Conservation (phyloP, 2,888 invertebrate species). For the Aphodius sticticus region DNA sequence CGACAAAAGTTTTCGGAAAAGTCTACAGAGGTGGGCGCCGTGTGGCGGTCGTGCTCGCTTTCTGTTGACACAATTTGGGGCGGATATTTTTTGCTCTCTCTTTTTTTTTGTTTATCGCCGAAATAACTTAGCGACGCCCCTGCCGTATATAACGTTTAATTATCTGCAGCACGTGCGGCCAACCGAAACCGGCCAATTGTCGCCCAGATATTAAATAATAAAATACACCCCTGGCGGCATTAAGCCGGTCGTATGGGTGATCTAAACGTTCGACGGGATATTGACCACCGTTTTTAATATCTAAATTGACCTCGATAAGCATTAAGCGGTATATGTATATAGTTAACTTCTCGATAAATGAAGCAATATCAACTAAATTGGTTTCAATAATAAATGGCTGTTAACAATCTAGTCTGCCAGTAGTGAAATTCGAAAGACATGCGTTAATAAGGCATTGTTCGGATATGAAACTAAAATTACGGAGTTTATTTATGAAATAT, state of each 20-base stretch:
- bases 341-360: no score
- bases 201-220: constrained; percentile 4
- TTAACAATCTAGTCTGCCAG: no score
- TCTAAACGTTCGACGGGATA: background rate
- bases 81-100: background rate
- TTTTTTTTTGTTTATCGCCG: background rate
- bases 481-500: no score
- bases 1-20: background rate
- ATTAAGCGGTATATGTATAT: background rate
- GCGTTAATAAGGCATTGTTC: no score
- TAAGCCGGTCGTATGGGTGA: background rate
- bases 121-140: background rate
- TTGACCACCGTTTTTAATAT: background rate
- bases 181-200: background rate
- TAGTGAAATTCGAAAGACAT: no score
- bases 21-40: no score
- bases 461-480: no score
- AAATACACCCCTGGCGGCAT: background rate
- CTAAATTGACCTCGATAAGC: background rate
- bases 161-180: background rate
- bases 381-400: no score
- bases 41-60: background rate
- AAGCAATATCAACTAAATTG: no score
- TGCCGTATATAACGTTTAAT: background rate
- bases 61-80: background rate